Evolutionary conservation across 2,113 vertebrate genomes (phyloP).

Genomic region (Prunella fulvescens): DNA sequence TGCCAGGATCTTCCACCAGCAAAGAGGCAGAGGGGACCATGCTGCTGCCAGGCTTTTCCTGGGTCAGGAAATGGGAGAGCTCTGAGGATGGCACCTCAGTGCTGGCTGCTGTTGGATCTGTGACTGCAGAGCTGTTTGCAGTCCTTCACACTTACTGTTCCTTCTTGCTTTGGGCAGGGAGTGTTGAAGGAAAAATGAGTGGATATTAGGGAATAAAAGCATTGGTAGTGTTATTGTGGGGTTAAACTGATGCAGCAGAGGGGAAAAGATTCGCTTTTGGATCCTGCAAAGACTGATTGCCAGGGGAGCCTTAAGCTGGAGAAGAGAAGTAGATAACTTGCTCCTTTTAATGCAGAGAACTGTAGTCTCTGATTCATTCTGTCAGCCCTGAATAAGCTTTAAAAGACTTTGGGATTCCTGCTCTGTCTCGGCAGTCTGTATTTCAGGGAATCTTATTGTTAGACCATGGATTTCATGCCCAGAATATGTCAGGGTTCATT

Average conservation of each 20-base stretch:
- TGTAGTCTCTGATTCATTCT: background rate
- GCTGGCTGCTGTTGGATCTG: background rate
- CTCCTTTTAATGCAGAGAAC: background rate
- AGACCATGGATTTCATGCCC: background rate
- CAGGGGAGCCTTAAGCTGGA: background rate
- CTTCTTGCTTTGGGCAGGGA: background rate
- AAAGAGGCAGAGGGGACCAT: fast-evolving
- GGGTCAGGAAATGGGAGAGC: background rate
- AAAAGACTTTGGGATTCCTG: background rate
- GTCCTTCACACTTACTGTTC: background rate
- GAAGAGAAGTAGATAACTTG: background rate
- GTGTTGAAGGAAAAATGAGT: background rate
- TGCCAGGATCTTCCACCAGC: background rate
- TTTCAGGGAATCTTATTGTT: background rate
- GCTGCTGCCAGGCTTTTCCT: background rate
- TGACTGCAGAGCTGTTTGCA: background rate
- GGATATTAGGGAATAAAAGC: background rate
- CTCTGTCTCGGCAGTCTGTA: background rate
- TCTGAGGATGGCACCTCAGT: background rate
- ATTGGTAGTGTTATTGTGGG: background rate
- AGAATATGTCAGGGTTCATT: conserved; percentile 29
- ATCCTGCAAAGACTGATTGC: background rate
- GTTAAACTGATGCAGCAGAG: background rate
- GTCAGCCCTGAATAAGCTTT: background rate
- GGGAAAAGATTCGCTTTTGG: background rate